Evolutionary conservation across 2,113 vertebrate species (phyloP), one percentile per base, ranked within the genome.

Genomic region (Notiomystis cincta): DNA sequence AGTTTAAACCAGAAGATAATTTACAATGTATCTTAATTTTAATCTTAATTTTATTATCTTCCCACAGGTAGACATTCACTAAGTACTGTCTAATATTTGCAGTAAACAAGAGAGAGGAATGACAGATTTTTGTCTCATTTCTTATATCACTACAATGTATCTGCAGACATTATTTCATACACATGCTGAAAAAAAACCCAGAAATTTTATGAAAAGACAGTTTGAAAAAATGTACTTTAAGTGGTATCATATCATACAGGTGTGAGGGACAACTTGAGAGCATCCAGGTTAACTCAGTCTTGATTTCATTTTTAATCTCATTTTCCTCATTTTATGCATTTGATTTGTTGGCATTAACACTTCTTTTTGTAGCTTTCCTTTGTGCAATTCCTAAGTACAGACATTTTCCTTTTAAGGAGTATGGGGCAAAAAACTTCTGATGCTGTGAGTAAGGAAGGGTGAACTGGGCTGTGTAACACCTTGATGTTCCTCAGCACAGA

Each of bases 401-500:
- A 23, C 13, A 2, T 15, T 72, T 69, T 48, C 57, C 18, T 83
- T 80, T 51, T 25, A 65, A 28, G 18, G 37, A 33, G 6, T 23
- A 25, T 1, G 28, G 18, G 19, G 11, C 47, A 64, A 84, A 31
- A 4, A 31, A 4, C 21, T 87, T 38, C 51, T 13, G 24, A 35
- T 11, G 10, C 33, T 12, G 44, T 65, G 58, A 72, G 7, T 15
- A n/a, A 16, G 16, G 51, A 38, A 0, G 3, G 9, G 37, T 40
- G 25, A 8, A 10, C 14, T 21, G 17, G 28, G 31, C 25, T 82
- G n/a, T 27, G 2, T 8, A 65, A 53, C 10, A 44, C 10, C 31
- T 28, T 47, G 33, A 38, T 37, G 13, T 20, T 23, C 28, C 53
- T 14, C 20, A 83, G 40, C 38, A 13, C 12, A 14, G 0, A 0